phyloP scores from a whole-genome alignment of 2,113 vertebrate genomes.

The Dasyurus viverrinus region DNA sequence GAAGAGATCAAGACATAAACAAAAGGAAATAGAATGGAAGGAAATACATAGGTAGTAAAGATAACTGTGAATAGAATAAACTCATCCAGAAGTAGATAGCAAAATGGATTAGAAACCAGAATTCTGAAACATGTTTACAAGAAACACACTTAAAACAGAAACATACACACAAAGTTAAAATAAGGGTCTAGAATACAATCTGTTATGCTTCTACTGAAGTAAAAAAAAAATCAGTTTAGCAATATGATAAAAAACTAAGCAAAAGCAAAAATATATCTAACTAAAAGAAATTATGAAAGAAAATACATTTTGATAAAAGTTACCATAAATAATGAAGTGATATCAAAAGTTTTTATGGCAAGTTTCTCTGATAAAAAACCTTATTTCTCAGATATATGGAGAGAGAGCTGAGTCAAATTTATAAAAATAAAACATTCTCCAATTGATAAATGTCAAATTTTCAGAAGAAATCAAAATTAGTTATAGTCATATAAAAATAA shows the following conservation, averaged over 20 bases:
- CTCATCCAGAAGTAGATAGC: neutral
- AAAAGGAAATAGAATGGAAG: too few relatives aligned
- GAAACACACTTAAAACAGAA: too few relatives aligned
- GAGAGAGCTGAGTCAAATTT: neutral
- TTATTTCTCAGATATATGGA: neutral
- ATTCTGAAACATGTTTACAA: neutral
- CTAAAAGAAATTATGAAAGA: neutral
- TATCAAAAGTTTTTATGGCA: neutral
- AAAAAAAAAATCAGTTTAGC: neutral
- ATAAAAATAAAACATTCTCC: neutral
- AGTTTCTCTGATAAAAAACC: neutral
- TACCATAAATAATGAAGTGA: neutral
- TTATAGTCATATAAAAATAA: neutral
- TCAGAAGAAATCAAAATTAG: neutral
- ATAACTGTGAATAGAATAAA: neutral
- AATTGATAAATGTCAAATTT: neutral
- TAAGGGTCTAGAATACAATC: too few relatives aligned
- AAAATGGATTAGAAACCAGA: neutral
- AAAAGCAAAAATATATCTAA: neutral
- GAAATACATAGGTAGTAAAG: neutral
- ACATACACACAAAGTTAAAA: too few relatives aligned
- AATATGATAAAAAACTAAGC: neutral
- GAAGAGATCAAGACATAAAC: neutral
- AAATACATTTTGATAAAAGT: neutral
- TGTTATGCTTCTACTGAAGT: too few relatives aligned